phyloP scores from a whole-genome alignment of 2,113 vertebrate species.

The Melanotaenia duboulayi region DNA sequence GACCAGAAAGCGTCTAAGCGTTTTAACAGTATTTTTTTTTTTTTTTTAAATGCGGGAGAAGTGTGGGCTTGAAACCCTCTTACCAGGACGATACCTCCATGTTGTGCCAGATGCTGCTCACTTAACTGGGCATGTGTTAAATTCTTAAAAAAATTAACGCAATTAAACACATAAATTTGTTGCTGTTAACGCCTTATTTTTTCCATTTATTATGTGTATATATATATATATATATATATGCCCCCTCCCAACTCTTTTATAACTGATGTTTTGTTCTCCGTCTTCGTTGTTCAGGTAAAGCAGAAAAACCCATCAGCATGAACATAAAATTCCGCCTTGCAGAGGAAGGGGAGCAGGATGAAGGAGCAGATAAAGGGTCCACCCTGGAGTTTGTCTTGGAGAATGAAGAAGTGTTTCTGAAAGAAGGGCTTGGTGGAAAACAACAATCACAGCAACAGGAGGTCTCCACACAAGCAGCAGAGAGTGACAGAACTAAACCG shows the following conservation, averaged over 20 bases:
- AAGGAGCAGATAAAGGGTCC: constrained; percentile 33
- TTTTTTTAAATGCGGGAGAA: no score
- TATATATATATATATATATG: no score
- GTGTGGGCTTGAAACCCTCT: no score
- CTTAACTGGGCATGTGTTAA: no score
- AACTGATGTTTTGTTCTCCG: background rate
- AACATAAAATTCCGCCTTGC: constrained; percentile 82
- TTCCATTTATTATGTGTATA: no score
- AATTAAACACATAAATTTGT: no score
- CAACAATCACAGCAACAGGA: constrained; percentile 9
- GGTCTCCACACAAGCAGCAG: constrained; percentile 21
- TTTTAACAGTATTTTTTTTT: no score
- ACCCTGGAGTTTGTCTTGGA: constrained; percentile 79
- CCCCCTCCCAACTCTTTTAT: background rate
- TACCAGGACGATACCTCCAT: no score
- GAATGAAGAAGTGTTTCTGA: constrained; percentile 52
- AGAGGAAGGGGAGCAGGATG: constrained; percentile 70
- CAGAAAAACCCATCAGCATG: constrained; percentile 67
- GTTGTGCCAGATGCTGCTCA: no score
- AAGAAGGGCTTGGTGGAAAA: constrained; percentile 39
- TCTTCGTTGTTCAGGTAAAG: constrained; percentile 62
- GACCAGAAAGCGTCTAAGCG: no score
- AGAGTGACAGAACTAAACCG: constrained; percentile 27
- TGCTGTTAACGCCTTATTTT: no score
- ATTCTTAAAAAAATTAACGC: no score